phyloP scores from a whole-genome alignment of 2,113 vertebrate species.

The Phalacrocorax aristotelis region DNA sequence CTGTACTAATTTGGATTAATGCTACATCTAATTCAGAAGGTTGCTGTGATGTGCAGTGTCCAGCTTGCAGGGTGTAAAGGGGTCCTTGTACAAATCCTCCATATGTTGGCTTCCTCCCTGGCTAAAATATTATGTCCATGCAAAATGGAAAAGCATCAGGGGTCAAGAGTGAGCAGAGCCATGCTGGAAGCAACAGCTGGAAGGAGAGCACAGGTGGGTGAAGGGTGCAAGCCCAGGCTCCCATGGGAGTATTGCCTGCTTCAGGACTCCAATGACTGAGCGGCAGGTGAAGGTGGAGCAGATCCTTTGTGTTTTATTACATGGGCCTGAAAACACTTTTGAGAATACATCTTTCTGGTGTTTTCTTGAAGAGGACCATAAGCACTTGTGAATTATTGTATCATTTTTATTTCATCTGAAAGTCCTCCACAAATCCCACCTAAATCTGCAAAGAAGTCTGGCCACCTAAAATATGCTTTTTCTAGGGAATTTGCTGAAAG shows the following conservation, averaged over 20 bases:
- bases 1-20: background rate
- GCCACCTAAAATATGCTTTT: background rate
- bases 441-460: background rate
- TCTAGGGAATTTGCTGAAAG: background rate
- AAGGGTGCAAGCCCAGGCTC: background rate
- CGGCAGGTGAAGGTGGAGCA: background rate
- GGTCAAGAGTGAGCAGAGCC: background rate
- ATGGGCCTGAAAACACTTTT: background rate
- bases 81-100: background rate
- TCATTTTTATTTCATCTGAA: background rate
- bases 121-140: background rate
- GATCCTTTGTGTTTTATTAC: background rate
- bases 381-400: background rate
- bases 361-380: background rate
- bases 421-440: background rate
- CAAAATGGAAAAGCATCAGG: background rate
- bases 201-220: rapidly evolving
- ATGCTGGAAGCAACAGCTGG: background rate
- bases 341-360: background rate
- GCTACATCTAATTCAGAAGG: background rate
- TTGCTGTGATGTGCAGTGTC: background rate
- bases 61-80: background rate
- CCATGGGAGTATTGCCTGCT: background rate
- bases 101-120: background rate
- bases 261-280: background rate